Percentiles rank a stretch among this genome's conserved stretches.
Conservation (phyloP, 2,888 invertebrate species). For the Agonopterix alstromeriana region DNA sequence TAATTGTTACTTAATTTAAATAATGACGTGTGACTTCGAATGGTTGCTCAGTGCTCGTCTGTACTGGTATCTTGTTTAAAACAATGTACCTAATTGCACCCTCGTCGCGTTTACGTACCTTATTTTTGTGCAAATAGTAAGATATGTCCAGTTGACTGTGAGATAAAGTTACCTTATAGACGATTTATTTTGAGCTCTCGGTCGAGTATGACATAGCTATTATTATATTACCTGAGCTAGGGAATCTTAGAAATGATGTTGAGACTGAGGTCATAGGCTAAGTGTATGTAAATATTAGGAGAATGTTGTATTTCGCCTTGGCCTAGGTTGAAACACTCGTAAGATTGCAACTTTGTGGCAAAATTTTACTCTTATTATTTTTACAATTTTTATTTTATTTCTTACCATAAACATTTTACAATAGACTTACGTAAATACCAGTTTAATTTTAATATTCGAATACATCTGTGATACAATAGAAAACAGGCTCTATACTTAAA, state of each 20-base stretch:
- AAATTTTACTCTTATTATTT: conserved; percentile 22
- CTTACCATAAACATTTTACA: conserved; percentile 10
- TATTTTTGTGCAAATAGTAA: conserved; percentile 44
- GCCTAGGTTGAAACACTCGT: conserved; percentile 69
- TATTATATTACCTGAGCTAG: conserved; percentile 60
- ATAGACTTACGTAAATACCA: too few relatives aligned
- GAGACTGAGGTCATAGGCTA: conserved; percentile 76
- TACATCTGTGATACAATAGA: conserved; percentile 73
- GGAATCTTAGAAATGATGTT: conserved; percentile 63
- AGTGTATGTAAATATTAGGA: conserved; percentile 74
- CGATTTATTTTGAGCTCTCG: conserved; percentile 62
- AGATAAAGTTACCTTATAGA: conserved; percentile 66
- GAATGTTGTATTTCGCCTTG: conserved; percentile 70
- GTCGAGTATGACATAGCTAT: conserved; percentile 55
- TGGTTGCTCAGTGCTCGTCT: conserved; percentile 64
- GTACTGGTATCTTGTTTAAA: conserved; percentile 51
- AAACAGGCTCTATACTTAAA: conserved; percentile 43
- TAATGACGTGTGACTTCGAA: conserved; percentile 58
- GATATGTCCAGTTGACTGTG: conserved; percentile 62
- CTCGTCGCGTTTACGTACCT: conserved; percentile 46
- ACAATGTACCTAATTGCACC: conserved; percentile 51
- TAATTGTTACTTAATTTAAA: conserved; percentile 73
- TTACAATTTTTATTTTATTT: conserved; percentile 29
- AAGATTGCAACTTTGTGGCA: conserved; percentile 55
- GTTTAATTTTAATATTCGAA: conserved; percentile 51